phyloP scores from a whole-genome alignment of 2,797 vertebrate genomes.

The Enteromius fasciolatus region DNA sequence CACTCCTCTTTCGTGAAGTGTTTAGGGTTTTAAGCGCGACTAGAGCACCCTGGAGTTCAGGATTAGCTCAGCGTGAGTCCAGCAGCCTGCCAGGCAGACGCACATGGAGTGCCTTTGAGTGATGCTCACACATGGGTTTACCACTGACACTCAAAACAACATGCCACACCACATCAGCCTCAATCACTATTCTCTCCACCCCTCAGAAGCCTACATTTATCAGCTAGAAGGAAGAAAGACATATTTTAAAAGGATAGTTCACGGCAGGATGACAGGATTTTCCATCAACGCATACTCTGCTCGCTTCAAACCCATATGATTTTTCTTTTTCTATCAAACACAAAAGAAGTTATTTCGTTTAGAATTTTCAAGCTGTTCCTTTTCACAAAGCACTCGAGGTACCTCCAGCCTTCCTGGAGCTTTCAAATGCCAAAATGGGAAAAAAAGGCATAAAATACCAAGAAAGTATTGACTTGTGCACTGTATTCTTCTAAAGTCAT shows the following conservation, averaged over 20 bases:
- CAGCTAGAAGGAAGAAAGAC: constrained; percentile 18
- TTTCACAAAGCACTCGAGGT: not conserved
- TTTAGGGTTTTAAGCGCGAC: constrained; percentile 41
- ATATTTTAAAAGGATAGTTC: constrained; percentile 11
- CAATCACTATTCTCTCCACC: constrained; percentile 20
- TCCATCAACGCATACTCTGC: not conserved
- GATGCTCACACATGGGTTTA: constrained; percentile 63
- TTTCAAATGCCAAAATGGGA: not conserved
- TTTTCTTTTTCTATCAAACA: not conserved
- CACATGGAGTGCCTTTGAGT: constrained; percentile 63
- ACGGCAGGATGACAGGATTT: not conserved
- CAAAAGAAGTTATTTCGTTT: not conserved
- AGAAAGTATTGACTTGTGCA: not conserved
- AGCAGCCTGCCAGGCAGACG: constrained; percentile 32
- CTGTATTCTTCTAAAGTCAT: not conserved
- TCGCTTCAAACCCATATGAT: not conserved
- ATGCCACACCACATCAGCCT: constrained; percentile 44
- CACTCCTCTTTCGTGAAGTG: constrained; percentile 14
- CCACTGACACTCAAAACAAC: constrained; percentile 58
- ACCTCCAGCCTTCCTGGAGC: not conserved
- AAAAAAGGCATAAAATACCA: not conserved
- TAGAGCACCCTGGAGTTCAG: constrained; percentile 62
- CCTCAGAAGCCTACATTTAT: constrained; percentile 23
- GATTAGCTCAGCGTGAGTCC: constrained; percentile 64
- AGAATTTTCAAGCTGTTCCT: not conserved